A percentile compares a stretch with the other conserved stretches of the same genome.
Evolutionary conservation across 1,140 invertebrate genomes (phyloP).

Genomic region (Acarapis woodi): DNA sequence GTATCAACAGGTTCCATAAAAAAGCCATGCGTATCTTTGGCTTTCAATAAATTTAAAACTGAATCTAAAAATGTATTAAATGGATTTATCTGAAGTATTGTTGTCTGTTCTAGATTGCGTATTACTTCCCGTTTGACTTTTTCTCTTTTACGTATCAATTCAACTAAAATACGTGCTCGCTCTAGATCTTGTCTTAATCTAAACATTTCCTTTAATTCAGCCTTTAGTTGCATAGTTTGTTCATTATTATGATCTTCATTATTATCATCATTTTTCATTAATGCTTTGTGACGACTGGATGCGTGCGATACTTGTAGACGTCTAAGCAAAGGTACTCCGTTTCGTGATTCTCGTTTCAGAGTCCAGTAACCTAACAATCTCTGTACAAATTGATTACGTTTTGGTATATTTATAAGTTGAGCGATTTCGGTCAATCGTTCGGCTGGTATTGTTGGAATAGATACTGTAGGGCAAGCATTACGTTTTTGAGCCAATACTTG

Average conservation of each 20-base stretch:
- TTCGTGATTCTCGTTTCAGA: conserved; percentile 69
- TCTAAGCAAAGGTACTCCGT: conserved; percentile 73
- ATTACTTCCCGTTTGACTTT: conserved; percentile 34
- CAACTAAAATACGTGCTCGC: conserved; percentile 62
- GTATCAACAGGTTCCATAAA: conserved; percentile 74
- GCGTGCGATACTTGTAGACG: conserved; percentile 36
- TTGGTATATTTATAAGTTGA: conserved; percentile 30
- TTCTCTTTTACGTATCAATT: conserved; percentile 75
- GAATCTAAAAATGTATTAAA: conserved; percentile 39
- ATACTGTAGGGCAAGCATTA: conserved; percentile 57
- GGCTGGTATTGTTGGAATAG: conserved; percentile 72
- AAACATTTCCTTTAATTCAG: conserved; percentile 79
- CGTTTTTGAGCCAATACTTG: conserved; percentile 51
- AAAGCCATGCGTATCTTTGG: conserved; percentile 52
- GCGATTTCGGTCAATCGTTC: conserved; percentile 60
- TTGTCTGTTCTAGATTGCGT: conserved; percentile 12
- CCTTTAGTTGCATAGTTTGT: conserved; percentile 24
- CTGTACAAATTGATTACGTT: conserved; percentile 59
- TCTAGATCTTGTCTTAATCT: conserved; percentile 77
- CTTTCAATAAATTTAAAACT: conserved; percentile 35
- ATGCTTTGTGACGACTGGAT: not conserved
- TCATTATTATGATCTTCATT: too few species aligned
- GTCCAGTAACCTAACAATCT: conserved; percentile 67
- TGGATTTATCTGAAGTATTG: conserved; percentile 38
- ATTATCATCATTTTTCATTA: conserved; percentile 6